phyloP scores from a whole-genome alignment of 2,797 vertebrate genomes.

The Remorina albescens region DNA sequence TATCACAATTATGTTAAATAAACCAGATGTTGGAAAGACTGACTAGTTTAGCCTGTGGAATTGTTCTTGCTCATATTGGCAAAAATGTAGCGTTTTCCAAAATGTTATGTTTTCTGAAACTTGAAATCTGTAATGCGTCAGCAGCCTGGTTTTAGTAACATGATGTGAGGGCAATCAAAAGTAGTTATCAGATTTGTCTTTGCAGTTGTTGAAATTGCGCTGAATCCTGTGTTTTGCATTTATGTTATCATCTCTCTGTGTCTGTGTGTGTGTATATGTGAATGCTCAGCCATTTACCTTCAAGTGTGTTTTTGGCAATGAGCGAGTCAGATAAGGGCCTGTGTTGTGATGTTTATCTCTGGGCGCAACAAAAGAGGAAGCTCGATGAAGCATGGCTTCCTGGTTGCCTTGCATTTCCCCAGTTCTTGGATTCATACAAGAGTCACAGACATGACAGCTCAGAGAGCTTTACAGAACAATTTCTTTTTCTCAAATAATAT shows the following conservation, averaged over 20 bases:
- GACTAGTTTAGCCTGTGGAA: background rate
- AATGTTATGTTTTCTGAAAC: too few relatives aligned
- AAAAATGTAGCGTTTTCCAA: background rate
- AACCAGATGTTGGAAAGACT: too few relatives aligned
- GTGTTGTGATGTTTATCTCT: constrained; percentile 73
- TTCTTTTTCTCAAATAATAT: background rate
- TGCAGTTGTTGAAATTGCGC: constrained; percentile 18
- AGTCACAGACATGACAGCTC: background rate
- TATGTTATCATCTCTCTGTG: constrained; percentile 32
- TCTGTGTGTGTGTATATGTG: constrained; percentile 26
- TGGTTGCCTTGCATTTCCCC: constrained; percentile 38
- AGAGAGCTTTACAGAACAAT: constrained; percentile 9
- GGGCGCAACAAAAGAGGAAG: constrained; percentile 64
- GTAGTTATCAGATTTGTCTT: constrained; percentile 18
- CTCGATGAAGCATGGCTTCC: constrained; percentile 71
- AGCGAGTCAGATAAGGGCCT: constrained; percentile 57
- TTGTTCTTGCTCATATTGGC: background rate
- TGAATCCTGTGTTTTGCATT: constrained; percentile 24
- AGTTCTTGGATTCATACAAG: constrained; percentile 29
- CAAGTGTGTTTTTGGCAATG: constrained; percentile 70
- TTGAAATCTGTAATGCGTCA: background rate
- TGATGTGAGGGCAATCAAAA: constrained; percentile 15
- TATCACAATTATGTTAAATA: background rate
- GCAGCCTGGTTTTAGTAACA: background rate
- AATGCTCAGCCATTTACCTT: constrained; percentile 41